Conservation (phyloP, 1,140 invertebrate genomes). For the Nasonia giraulti region DNA sequence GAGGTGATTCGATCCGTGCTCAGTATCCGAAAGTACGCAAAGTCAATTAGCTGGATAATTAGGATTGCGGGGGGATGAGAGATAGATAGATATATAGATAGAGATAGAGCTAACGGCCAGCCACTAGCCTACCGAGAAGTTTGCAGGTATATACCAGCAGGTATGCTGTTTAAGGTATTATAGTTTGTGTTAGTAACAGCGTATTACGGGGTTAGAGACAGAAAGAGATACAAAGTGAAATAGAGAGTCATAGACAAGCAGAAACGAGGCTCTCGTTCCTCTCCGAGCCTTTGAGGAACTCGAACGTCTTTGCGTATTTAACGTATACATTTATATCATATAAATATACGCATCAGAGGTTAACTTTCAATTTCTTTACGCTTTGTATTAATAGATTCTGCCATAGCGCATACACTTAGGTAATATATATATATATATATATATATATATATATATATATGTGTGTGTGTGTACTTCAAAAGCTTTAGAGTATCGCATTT, state of each 20-base stretch:
- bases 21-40: slow-evolving; percentile 55
- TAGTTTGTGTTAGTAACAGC: slow-evolving; percentile 62
- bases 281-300: slow-evolving; percentile 48
- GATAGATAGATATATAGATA: slow-evolving; percentile 28
- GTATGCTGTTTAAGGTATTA: slow-evolving; percentile 61
- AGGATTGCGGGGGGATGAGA: slow-evolving; percentile 55
- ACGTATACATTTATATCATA: slow-evolving; percentile 26
- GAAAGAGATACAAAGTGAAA: slow-evolving; percentile 50
- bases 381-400: slow-evolving; percentile 33
- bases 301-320: slow-evolving; percentile 38
- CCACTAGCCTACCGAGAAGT: slow-evolving; percentile 62
- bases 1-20: slow-evolving; percentile 35
- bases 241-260: slow-evolving; percentile 55
- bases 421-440: slow-evolving; percentile 54
- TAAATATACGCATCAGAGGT: slow-evolving; percentile 22
- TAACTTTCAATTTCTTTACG: slow-evolving; percentile 28
- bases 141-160: slow-evolving; percentile 59
- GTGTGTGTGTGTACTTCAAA: slow-evolving; percentile 44
- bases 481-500: slow-evolving; percentile 43
- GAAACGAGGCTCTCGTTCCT: slow-evolving; percentile 52
- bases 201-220: slow-evolving; percentile 59
- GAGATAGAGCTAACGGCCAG: slow-evolving; percentile 57
- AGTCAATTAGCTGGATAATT: slow-evolving; percentile 60
- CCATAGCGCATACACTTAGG: slow-evolving; percentile 55
- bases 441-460: too few relatives aligned